Conservation (phyloP, 2,797 vertebrate species). For the Salarias fasciatus region DNA sequence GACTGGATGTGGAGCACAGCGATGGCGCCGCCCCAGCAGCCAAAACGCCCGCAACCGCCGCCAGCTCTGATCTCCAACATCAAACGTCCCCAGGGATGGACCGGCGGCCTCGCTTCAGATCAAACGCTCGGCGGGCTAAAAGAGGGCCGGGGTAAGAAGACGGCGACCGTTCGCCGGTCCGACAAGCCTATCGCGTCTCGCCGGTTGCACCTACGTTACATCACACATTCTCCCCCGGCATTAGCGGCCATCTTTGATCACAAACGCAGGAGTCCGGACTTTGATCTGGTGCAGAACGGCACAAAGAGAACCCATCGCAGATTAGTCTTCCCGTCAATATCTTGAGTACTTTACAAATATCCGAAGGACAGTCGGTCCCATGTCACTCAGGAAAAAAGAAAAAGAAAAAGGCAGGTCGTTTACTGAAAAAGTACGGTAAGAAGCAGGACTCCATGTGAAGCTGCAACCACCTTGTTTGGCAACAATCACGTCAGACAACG, state of each 20-base stretch:
- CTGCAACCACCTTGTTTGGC: constrained; percentile 57
- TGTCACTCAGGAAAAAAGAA: constrained; percentile 12
- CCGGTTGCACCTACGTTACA: constrained; percentile 68
- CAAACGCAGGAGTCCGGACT: constrained; percentile 43
- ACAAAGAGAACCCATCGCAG: constrained; percentile 42
- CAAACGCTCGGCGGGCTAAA: constrained; percentile 59
- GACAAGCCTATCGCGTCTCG: constrained; percentile 52
- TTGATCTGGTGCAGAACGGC: constrained; percentile 41
- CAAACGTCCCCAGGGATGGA: constrained; percentile 67
- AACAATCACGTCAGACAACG: constrained; percentile 53
- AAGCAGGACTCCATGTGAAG: constrained; percentile 41
- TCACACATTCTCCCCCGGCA: constrained; percentile 58
- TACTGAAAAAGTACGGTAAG: constrained; percentile 56
- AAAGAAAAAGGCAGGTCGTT: constrained; percentile 34
- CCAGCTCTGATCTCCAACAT: constrained; percentile 77
- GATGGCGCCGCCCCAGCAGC: constrained; percentile 53
- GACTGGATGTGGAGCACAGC: constrained; percentile 59
- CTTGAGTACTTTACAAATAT: constrained; percentile 28
- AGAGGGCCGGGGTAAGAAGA: constrained; percentile 37
- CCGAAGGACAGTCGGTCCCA: constrained; percentile 12
- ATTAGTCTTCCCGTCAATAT: constrained; percentile 2
- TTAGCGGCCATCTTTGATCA: constrained; percentile 65
- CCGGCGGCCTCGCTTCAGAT: constrained; percentile 64
- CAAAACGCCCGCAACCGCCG: constrained; percentile 46
- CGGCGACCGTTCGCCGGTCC: constrained; percentile 66